Conservation (phyloP, 2,113 vertebrate species). For the Mionectes macconnelli region DNA sequence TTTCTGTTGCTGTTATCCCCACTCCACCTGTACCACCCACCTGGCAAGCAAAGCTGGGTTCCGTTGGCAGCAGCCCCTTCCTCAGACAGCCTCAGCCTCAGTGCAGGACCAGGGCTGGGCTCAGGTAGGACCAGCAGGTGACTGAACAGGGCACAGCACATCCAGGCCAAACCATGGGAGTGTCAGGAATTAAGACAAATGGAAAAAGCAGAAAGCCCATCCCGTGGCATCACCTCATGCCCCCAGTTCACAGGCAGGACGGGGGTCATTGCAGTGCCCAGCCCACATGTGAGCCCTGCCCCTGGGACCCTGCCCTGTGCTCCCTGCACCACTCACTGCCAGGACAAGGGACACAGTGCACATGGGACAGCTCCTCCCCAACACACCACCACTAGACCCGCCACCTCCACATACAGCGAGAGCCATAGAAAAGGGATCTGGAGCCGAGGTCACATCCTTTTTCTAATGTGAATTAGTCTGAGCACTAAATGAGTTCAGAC, state of each 20-base stretch:
- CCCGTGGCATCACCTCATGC: neutral
- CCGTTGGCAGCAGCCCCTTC: neutral
- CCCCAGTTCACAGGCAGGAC: neutral
- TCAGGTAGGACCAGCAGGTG: neutral
- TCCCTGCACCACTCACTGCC: neutral
- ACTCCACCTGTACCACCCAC: rapidly evolving
- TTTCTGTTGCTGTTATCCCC: neutral
- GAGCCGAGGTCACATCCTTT: conserved; percentile 50
- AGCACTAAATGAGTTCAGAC: conserved; percentile 59
- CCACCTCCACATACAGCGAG: neutral
- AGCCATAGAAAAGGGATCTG: neutral
- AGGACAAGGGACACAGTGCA: neutral
- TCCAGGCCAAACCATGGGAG: neutral
- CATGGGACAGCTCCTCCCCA: neutral
- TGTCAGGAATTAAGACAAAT: neutral
- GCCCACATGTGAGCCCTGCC: neutral
- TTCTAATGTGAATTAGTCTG: conserved; percentile 58
- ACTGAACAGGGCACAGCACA: neutral
- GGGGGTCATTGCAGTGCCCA: neutral
- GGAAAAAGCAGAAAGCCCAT: neutral
- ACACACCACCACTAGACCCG: rapidly evolving
- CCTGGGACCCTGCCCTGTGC: neutral
- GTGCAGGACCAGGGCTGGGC: neutral
- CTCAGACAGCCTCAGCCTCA: neutral
- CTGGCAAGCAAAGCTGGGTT: neutral